phyloP scores from a whole-genome alignment of 2,888 invertebrate species.

The Apoda limacodes region DNA sequence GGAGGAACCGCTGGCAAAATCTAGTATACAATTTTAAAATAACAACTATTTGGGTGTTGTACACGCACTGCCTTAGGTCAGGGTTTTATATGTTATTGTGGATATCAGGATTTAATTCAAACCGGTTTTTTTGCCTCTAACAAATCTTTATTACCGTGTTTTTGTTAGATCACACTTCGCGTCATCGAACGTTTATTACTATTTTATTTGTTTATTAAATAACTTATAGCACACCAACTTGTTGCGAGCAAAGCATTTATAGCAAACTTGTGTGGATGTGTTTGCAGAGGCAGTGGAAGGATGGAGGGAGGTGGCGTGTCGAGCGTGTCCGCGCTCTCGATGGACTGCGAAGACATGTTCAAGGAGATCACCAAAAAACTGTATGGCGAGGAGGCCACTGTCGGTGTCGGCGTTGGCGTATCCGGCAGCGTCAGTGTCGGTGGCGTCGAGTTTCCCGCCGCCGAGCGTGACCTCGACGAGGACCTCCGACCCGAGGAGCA shows the following conservation, averaged over 20 bases:
- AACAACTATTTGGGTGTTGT: too few species aligned
- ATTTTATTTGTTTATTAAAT: too few species aligned
- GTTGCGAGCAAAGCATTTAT: background rate
- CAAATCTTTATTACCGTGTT: too few species aligned
- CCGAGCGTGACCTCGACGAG: constrained; percentile 60
- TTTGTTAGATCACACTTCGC: too few species aligned
- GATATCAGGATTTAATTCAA: too few species aligned
- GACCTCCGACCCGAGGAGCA: constrained; percentile 78
- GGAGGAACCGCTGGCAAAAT: too few species aligned
- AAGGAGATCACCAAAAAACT: constrained; percentile 93
- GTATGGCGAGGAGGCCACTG: constrained; percentile 83
- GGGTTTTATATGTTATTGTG: too few species aligned
- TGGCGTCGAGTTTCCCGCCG: constrained; percentile 58
- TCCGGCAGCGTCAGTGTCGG: constrained; percentile 36
- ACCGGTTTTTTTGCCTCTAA: too few species aligned
- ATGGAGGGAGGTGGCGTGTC: constrained; percentile 60
- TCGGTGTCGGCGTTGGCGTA: constrained; percentile 72
- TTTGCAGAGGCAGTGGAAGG: constrained; percentile 43
- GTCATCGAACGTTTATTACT: too few species aligned
- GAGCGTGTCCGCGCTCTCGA: constrained; percentile 65
- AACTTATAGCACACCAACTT: too few species aligned
- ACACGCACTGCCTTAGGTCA: too few species aligned
- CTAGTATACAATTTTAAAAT: too few species aligned
- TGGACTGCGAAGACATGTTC: constrained; percentile 87
- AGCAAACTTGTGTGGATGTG: constrained; percentile 4